These are phyloP conservation scores for Eueremaeus valkanovi DNA, from an alignment of 2,888 invertebrate genomes.

Conservation along the genomic window DNA sequence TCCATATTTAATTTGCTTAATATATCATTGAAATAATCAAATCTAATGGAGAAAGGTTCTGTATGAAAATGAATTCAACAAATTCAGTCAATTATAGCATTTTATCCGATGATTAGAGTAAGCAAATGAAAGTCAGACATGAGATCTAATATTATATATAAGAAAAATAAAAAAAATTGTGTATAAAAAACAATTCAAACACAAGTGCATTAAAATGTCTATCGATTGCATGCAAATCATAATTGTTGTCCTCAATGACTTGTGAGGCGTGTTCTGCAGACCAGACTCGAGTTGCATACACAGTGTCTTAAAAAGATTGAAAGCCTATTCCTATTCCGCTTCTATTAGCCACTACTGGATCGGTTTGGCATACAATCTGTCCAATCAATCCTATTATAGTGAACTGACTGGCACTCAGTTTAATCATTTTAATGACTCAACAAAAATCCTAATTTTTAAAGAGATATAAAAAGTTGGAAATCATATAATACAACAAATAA, in stretches of 20 bases:
- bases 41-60: not conserved
- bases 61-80: too few species aligned
- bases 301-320: not conserved
- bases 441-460: too few species aligned
- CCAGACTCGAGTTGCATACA: slow-evolving; percentile 10
- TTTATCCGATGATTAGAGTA: too few species aligned
- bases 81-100: too few species aligned
- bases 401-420: not conserved
- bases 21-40: slow-evolving; percentile 3
- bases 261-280: slow-evolving; percentile 8
- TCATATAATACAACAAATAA: too few species aligned
- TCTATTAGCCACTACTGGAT: not conserved
- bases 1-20: too few species aligned
- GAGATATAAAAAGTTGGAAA: too few species aligned
- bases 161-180: not conserved
- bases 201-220: not conserved
- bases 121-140: not conserved
- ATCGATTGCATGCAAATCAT: slow-evolving; percentile 18
- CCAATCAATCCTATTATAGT: too few species aligned
- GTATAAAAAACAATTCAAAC: not conserved
- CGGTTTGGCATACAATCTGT: not conserved
- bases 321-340: not conserved
- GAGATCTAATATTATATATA: not conserved
- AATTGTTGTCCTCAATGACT: slow-evolving; percentile 29
- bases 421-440: too few species aligned